A percentile compares a stretch with the other conserved stretches of the same genome.
Conservation (phyloP, 2,113 vertebrate genomes). For the Regulus satrapa region DNA sequence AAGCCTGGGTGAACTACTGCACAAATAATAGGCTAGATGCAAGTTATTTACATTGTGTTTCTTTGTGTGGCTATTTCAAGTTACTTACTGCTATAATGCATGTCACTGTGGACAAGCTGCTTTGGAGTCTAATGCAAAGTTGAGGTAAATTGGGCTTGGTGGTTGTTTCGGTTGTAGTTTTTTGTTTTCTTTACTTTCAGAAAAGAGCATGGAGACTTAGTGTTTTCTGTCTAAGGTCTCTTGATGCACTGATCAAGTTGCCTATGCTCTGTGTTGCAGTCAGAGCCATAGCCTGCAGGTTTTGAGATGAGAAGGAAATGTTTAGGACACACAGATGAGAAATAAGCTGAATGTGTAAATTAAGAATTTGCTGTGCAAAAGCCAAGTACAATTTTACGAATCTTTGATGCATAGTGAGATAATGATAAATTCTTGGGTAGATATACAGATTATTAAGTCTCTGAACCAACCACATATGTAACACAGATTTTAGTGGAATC, state of each 20-base stretch:
- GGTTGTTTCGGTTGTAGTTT: background rate
- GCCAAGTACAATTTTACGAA: background rate
- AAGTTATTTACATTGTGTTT: background rate
- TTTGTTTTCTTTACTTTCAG: background rate
- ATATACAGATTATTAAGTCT: background rate
- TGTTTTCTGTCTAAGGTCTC: background rate
- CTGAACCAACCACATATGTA: background rate
- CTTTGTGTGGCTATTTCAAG: background rate
- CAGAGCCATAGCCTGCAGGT: background rate
- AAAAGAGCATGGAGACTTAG: background rate
- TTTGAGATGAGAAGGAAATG: background rate
- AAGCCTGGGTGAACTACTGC: background rate
- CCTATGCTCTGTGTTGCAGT: background rate
- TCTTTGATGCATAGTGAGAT: background rate
- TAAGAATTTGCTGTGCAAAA: background rate
- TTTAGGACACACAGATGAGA: background rate
- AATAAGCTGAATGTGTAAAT: background rate
- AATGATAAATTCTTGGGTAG: background rate
- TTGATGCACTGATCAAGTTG: background rate
- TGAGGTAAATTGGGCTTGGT: background rate
- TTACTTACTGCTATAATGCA: background rate
- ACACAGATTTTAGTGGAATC: background rate
- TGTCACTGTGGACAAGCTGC: background rate
- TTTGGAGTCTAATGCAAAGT: background rate
- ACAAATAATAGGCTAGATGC: background rate